These are phyloP conservation scores for Callimorpha dominula DNA, from an alignment of 2,888 invertebrate genomes.

Conservation along the genomic window DNA sequence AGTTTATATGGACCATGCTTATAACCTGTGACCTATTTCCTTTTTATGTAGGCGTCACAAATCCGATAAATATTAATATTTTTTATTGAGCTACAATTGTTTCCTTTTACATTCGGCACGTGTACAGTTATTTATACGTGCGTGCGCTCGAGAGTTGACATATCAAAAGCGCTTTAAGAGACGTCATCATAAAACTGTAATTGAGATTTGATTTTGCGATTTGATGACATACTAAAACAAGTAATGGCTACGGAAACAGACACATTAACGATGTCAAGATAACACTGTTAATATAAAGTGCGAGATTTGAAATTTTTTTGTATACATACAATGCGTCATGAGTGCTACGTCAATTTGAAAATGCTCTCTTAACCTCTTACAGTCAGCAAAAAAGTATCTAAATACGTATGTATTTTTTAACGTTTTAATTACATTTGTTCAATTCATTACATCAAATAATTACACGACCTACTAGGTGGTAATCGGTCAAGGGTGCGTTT, in stretches of 20 bases:
- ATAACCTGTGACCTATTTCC: background rate
- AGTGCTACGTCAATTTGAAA: constrained; percentile 45
- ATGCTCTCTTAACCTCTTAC: constrained; percentile 42
- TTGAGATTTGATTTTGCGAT: constrained; percentile 58
- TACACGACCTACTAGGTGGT: no score
- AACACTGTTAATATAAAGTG: constrained; percentile 59
- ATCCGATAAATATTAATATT: constrained; percentile 6
- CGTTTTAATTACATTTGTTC: no score
- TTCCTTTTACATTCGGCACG: constrained; percentile 16
- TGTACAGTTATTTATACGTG: constrained; percentile 15
- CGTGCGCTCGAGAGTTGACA: constrained; percentile 10
- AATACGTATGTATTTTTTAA: background rate
- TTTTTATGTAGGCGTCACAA: constrained; percentile 6
- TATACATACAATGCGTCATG: constrained; percentile 39
- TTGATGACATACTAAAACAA: constrained; percentile 59
- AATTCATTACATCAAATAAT: no score
- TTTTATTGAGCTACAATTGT: constrained; percentile 16
- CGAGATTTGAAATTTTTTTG: constrained; percentile 66
- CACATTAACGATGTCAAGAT: constrained; percentile 54
- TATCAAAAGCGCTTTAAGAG: constrained; percentile 43
- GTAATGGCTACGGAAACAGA: constrained; percentile 55
- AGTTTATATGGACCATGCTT: background rate
- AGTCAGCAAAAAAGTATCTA: background rate
- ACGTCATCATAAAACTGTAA: constrained; percentile 51
- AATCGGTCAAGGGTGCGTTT: no score